Percentiles rank a stretch among this genome's conserved stretches.
These are phyloP conservation scores for Scomber japonicus DNA, from an alignment of 2,113 vertebrate species.

Conservation along the genomic window DNA sequence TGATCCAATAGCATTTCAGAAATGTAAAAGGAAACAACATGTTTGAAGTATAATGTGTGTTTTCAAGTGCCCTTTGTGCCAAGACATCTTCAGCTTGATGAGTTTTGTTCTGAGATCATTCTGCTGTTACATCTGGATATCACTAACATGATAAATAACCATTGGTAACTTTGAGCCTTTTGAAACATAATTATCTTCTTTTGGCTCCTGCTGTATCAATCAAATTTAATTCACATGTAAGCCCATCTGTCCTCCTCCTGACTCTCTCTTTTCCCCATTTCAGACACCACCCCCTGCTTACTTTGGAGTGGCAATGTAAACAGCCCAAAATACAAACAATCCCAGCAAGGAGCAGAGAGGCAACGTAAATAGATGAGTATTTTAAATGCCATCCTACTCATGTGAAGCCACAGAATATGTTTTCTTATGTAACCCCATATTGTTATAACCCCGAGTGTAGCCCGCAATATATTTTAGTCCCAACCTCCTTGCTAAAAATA, in stretches of 20 bases:
- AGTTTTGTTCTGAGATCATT: constrained; percentile 28
- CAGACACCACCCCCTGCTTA: constrained; percentile 39
- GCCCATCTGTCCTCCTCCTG: not conserved
- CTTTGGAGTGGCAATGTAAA: constrained; percentile 54
- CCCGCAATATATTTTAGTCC: constrained; percentile 65
- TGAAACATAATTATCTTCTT: constrained; percentile 6
- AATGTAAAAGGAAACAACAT: not conserved
- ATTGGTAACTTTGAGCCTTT: not conserved
- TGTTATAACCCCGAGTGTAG: constrained; percentile 60
- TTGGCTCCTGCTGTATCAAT: not conserved
- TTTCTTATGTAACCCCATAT: constrained; percentile 50
- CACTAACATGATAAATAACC: not conserved
- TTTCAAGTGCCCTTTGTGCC: not conserved
- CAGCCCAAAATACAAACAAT: constrained; percentile 63
- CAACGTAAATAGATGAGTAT: constrained; percentile 56
- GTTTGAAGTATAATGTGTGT: not conserved
- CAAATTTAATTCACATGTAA: constrained; percentile 15
- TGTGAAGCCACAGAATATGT: constrained; percentile 52
- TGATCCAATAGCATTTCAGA: not conserved
- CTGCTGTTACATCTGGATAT: not conserved
- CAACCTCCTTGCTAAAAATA: constrained; percentile 71
- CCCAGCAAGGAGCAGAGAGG: constrained; percentile 21
- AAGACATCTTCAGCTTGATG: not conserved
- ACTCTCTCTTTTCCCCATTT: constrained; percentile 5
- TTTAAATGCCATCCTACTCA: constrained; percentile 54